Base-by-base conservation (phyloP, 2,797 vertebrate genomes). In the Hephaestus fuliginosus region DNA sequence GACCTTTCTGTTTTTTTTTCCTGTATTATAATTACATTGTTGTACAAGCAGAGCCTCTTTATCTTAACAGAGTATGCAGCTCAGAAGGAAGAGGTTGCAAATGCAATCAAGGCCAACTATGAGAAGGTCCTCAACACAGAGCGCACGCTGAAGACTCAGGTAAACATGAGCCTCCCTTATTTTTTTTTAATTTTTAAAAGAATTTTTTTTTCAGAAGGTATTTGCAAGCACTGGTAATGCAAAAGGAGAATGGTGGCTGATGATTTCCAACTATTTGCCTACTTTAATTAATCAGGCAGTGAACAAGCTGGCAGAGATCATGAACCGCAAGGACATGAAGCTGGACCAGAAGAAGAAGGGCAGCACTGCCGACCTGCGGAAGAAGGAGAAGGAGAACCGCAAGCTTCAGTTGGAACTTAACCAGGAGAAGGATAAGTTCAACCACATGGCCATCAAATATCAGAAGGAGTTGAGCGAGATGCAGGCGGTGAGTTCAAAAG, bases 321-420 rank as follows among this genome's bases (percentile, higher is more conserved):
- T 99, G 98, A 99, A 99, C 94, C 96, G 98, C 28, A 99, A 99
- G 93, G 98, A 99, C 91, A 99, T 99, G 96, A 99, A 99, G 95
- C 95, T 99, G 85, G 98, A 99, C 95, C 95, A 95, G 83, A 97
- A 97, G 90, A 99, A 98, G 93, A 98, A 97, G 93, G 97, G 96
- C 83, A 99, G 97, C 82, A 97, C 97, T 20, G 97, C 98, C 25
- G 98, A 99, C 93, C 94, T 99, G 92, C 96, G 98, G 85, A 99
- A 98, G 94, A 99, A 99, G 83, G 98, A 99, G 95, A 99, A 99
- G 90, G 98, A 99, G 95, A 99, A 99, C 91, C 94, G 98, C 88
- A 99, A 99, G 88, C 95, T 99, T 22, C 98, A 99, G 77, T 91
- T 97, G 86, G 98, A 99, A 60, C 97, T 99, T 41, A 99, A 98